Evolutionary conservation across 2,113 vertebrate species (phyloP), one percentile per base, ranked within the genome.

Genomic region (Cyprinodon tularosa): DNA sequence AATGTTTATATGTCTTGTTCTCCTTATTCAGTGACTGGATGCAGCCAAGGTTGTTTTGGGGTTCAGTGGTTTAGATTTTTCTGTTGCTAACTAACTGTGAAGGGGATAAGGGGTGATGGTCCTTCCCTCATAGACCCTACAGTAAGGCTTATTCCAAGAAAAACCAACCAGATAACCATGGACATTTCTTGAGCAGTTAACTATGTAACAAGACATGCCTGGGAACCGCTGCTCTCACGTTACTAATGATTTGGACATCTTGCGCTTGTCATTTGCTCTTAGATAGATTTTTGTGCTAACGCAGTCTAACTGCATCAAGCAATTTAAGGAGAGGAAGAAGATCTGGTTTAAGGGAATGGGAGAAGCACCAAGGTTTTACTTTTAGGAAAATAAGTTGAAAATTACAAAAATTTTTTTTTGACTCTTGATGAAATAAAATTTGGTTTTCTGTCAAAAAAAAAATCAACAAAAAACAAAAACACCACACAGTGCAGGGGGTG

Each of bases 191-290:
- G 85, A 86, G 86, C 81, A 73, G 81, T 86, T 76, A 79, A 5
- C 79, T 89, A 85, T 85, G 86, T 84, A 89, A 86, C 68, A 64
- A 84, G 82, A 87, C 86, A 82, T 86, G 89, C 81, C 89, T 89
- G 89, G 81, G 88, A 89, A 92, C 73, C 17, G 81, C 88, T 88
- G 78, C 71, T 90, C 88, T 93, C 89, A 84, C 67, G 78, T 92
- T 89, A 88, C 91, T 92, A 90, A 91, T 91, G 86, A 85, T 88
- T 92, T 89, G 79, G 88, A 92, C 89, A 92, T 91, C 86, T 91
- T 93, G 89, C 71, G 81, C 85, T 87, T 90, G 90, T 90, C 85
- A 86, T 90, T 92, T 91, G 82, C 84, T 89, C 61, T 92, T 81
- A 90, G 72, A 82, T 76, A 86, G 86, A 84, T 84, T 84, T 80